Conservation (phyloP, 2,888 invertebrate genomes). For the Autographa gamma region DNA sequence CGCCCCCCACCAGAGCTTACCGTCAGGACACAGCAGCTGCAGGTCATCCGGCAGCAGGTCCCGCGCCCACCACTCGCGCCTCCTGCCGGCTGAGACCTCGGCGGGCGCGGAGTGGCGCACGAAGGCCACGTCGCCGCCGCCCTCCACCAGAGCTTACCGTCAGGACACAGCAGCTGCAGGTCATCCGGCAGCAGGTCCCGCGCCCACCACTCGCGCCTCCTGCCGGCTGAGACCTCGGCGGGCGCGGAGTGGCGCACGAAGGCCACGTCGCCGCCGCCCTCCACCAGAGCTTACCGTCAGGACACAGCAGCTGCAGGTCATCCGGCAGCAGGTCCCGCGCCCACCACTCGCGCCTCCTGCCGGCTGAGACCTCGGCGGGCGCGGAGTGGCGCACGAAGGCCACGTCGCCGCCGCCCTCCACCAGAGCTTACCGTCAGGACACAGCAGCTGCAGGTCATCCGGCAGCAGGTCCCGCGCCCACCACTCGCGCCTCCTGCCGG, state of each 20-base stretch:
- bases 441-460: slow-evolving; percentile 97
- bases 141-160: no score
- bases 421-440: no score
- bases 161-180: slow-evolving; percentile 97
- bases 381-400: slow-evolving; percentile 98
- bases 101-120: slow-evolving; percentile 97
- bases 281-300: no score
- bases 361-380: slow-evolving; percentile 96
- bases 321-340: slow-evolving; percentile 96
- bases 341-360: slow-evolving; percentile 97
- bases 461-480: slow-evolving; percentile 98
- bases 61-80: slow-evolving; percentile 97
- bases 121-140: slow-evolving; percentile 98
- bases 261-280: slow-evolving; percentile 97
- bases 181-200: slow-evolving; percentile 97
- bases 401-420: slow-evolving; percentile 97
- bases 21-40: slow-evolving; percentile 97
- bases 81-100: slow-evolving; percentile 97
- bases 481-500: slow-evolving; percentile 96
- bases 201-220: slow-evolving; percentile 97
- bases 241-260: slow-evolving; percentile 98
- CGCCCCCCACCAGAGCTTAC: slow-evolving; percentile 98
- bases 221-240: slow-evolving; percentile 96
- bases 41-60: slow-evolving; percentile 97
- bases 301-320: slow-evolving; percentile 97